Conservation (phyloP, 2,888 invertebrate genomes). For the Plebejus melissa region DNA sequence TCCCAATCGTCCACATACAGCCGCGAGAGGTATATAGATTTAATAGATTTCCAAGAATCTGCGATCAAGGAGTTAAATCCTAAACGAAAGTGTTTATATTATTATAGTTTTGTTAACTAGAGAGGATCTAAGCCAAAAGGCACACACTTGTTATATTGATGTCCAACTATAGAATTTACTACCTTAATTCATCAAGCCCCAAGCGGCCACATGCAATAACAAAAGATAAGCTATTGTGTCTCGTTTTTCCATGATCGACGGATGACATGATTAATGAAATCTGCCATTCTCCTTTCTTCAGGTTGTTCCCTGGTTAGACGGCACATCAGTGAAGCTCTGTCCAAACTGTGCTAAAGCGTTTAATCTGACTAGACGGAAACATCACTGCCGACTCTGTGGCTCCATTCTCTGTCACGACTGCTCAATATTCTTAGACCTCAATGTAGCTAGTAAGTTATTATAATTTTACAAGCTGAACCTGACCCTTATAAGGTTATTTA, state of each 20-base stretch:
- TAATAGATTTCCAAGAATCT: too few species aligned
- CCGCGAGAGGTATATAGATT: too few species aligned
- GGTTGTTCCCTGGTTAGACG: conserved; percentile 95
- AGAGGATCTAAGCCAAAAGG: background rate
- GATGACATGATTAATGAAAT: background rate
- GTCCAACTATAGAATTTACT: too few species aligned
- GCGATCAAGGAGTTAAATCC: too few species aligned
- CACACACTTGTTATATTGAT: too few species aligned
- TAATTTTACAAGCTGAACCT: background rate
- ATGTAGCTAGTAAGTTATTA: conserved; percentile 84
- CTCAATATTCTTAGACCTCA: conserved; percentile 89
- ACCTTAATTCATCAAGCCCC: too few species aligned
- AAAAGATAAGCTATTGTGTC: too few species aligned
- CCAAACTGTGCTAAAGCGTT: conserved; percentile 95
- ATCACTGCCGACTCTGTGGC: conserved; percentile 97
- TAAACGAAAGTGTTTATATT: too few species aligned
- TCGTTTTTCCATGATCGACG: too few species aligned
- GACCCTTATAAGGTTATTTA: too few species aligned
- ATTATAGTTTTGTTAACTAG: background rate
- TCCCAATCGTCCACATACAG: too few species aligned
- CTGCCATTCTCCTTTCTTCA: conserved; percentile 42
- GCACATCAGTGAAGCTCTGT: conserved; percentile 92
- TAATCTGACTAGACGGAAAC: conserved; percentile 91
- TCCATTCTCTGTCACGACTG: conserved; percentile 95
- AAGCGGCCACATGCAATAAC: too few species aligned